phyloP scores from a whole-genome alignment of 2,113 vertebrate species.

The Lepus timidus region DNA sequence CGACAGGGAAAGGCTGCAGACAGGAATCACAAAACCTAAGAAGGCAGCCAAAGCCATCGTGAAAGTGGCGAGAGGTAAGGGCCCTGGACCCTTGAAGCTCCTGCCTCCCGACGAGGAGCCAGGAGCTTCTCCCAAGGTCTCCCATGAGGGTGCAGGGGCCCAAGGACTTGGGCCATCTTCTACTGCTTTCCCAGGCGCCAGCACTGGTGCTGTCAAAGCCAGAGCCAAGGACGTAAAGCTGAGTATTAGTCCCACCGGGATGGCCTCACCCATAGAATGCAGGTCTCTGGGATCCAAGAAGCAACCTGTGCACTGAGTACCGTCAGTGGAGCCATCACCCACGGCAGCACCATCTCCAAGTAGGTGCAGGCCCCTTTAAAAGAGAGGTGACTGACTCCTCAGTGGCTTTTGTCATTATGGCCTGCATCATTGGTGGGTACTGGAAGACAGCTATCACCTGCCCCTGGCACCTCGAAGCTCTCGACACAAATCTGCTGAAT shows the following conservation, averaged over 20 bases:
- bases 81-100: background rate
- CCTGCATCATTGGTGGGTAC: background rate
- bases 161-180: no score
- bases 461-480: background rate
- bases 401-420: background rate
- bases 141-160: no score
- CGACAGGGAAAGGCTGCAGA: background rate
- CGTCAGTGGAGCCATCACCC: background rate
- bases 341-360: accelerated
- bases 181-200: no score
- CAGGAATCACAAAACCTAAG: background rate
- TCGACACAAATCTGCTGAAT: background rate
- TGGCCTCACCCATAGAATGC: background rate
- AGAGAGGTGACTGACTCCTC: background rate
- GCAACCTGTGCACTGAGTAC: background rate
- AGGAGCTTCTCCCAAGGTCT: background rate
- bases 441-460: background rate
- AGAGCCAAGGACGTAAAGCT: background rate
- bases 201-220: accelerated
- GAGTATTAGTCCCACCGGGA: background rate
- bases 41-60: background rate
- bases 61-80: background rate
- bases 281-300: background rate
- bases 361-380: background rate
- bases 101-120: background rate